Evolutionary conservation across 1,140 invertebrate species (phyloP).

Genomic region (Penaeus japonicus): DNA sequence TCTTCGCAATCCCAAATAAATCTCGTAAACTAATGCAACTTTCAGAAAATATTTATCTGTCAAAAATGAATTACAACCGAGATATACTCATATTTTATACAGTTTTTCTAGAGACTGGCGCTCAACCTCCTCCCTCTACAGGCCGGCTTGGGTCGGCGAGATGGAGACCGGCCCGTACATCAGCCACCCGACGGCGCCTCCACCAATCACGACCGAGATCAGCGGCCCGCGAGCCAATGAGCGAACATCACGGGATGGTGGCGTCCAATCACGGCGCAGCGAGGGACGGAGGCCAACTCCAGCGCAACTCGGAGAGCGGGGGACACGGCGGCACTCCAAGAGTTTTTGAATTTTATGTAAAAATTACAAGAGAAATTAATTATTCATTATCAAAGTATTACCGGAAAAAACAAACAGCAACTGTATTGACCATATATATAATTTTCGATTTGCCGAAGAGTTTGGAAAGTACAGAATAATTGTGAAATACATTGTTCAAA

Average conservation of each 20-base stretch:
- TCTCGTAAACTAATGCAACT: neutral
- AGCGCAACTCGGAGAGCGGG: slow-evolving; percentile 31
- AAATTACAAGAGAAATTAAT: no score
- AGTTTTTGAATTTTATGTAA: no score
- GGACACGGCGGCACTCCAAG: no score
- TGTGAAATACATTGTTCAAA: no score
- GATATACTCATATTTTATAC: neutral
- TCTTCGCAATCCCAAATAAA: neutral
- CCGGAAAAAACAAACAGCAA: no score
- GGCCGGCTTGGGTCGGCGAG: neutral
- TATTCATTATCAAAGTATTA: no score
- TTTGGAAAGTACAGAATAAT: no score
- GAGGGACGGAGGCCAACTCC: slow-evolving; percentile 30
- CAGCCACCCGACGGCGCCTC: slow-evolving; percentile 18
- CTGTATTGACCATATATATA: no score
- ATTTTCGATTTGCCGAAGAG: no score
- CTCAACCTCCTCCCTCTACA: neutral
- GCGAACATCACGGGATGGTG: neutral
- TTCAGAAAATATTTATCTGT: neutral
- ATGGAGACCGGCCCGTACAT: neutral
- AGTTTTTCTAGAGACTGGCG: neutral
- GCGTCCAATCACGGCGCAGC: slow-evolving; percentile 24
- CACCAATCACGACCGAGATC: slow-evolving; percentile 27
- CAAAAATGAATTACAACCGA: neutral
- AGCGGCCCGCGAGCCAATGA: slow-evolving; percentile 28